Base-by-base conservation (phyloP, 2,113 vertebrate species). In the Oncorhynchus clarkii region DNA sequence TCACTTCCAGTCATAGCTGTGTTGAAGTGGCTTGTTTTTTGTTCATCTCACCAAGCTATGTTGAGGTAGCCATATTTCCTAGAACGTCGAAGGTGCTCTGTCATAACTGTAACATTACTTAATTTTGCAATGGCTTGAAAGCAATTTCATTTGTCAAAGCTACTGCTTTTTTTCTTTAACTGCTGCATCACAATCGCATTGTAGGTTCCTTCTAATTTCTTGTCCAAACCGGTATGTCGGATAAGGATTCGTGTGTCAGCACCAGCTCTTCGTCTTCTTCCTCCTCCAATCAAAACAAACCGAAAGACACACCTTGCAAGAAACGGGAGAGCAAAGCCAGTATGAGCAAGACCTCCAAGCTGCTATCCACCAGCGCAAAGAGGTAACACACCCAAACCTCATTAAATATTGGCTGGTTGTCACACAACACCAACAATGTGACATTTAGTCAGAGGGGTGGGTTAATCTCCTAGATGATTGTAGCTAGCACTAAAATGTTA, bases 191-290 rank as follows among this genome's bases (percentile, higher is more conserved):
- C 71, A 73, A 85, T 51, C 51, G 0, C 51, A 54, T 18, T 54
- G 16, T 86, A 83, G 64, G 2, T 31, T 3, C 78, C 66, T 67
- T 29, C 66, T 31, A 26, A 67, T 67, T 31, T 67, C 16, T 67
- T 87, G 78, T 72, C 76, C 88, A 93, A 95, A 94, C 94, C 94
- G 93, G 93, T 95, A 97, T 99, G 97, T 98, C 96, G 93, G 97
- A 99, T 96, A 96, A 98, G 93, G 97, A 99, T 95, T 99, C 96
- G 77, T 95, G 96, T 94, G 96, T 96, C 94, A 98, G 96, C 94
- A 96, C 95, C 92, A 97, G 95, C 93, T 97, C 96, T 93, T 96
- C 96, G 78, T 97, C 93, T 20, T 93, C 92, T 16, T 92, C 91
- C n/a, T 94, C 90, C 87, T 94, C 90, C 87, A 95, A 95, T 88